These are phyloP conservation scores for Steinernema feltiae DNA, from an alignment of 1,140 invertebrate species.

Conservation along the genomic window DNA sequence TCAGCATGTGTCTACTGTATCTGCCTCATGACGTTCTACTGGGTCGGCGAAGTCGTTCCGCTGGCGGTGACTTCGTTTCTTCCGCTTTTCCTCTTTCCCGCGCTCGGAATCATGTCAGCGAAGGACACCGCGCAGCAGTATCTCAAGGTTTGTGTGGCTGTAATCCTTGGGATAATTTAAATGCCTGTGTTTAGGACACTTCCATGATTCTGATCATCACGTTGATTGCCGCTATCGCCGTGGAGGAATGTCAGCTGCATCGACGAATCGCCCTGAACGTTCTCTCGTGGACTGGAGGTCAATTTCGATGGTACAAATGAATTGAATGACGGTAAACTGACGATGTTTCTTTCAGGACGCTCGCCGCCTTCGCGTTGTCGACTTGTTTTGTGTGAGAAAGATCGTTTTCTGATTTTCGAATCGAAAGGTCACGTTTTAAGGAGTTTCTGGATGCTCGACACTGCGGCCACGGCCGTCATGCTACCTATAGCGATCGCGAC, in stretches of 20 bases:
- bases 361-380: slow-evolving; percentile 59
- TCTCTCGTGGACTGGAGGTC: slow-evolving; percentile 55
- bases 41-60: slow-evolving; percentile 59
- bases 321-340: no score
- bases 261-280: slow-evolving; percentile 60
- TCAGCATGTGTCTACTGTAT: slow-evolving; percentile 29
- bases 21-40: slow-evolving; percentile 43
- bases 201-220: slow-evolving; percentile 56
- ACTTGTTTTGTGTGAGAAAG: slow-evolving; percentile 60
- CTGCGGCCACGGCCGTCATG: no score
- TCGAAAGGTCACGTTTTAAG: no score
- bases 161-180: background rate
- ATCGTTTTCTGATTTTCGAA: no score
- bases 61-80: slow-evolving; percentile 58
- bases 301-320: slow-evolving; percentile 53
- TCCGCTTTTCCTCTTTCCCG: slow-evolving; percentile 57
- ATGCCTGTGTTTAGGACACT: slow-evolving; percentile 39
- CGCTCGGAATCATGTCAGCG: slow-evolving; percentile 52
- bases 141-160: slow-evolving; percentile 47
- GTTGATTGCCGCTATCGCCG: slow-evolving; percentile 59
- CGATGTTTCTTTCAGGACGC: slow-evolving; percentile 49
- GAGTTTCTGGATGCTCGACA: no score
- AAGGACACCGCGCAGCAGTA: slow-evolving; percentile 51
- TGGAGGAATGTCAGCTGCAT: slow-evolving; percentile 60
- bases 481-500: no score